Conservation (phyloP, 2,797 vertebrate species). For the Protonibea diacanthus region DNA sequence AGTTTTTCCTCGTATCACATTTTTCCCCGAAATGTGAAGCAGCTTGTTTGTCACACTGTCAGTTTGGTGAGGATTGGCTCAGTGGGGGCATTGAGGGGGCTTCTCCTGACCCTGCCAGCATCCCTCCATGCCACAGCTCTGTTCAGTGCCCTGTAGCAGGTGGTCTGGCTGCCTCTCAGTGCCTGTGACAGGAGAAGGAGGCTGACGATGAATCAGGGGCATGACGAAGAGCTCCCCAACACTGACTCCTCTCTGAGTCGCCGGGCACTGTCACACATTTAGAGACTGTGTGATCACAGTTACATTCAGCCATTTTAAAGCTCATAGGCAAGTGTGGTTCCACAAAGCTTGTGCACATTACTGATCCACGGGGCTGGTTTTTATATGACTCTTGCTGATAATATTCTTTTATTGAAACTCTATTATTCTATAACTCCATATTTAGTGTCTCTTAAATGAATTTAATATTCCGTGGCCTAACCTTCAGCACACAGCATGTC, state of each 20-base stretch:
- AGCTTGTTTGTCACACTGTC: conserved; percentile 49
- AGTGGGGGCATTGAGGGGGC: conserved; percentile 26
- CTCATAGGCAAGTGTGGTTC: conserved; percentile 47
- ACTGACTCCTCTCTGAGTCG: conserved; percentile 56
- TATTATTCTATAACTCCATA: background rate
- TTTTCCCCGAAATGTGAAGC: conserved; percentile 1
- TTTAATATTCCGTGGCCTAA: background rate
- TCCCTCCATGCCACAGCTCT: conserved; percentile 54
- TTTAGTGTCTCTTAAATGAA: background rate
- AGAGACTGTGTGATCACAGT: conserved; percentile 54
- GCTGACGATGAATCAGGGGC: conserved; percentile 76
- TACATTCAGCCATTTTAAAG: conserved; percentile 56
- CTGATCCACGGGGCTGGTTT: conserved; percentile 14
- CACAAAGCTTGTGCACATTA: conserved; percentile 18
- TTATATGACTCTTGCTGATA: background rate
- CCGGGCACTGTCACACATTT: conserved; percentile 53
- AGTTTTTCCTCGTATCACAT: conserved; percentile 3
- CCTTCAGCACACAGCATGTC: conserved; percentile 3
- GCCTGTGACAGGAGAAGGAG: conserved; percentile 60
- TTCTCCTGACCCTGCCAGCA: conserved; percentile 57
- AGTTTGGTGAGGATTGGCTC: conserved; percentile 37
- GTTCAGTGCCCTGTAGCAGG: conserved; percentile 63
- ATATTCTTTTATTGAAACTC: conserved; percentile 20
- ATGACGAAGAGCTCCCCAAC: conserved; percentile 69
- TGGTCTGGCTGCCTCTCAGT: conserved; percentile 55